Evolutionary conservation across 2,888 invertebrate species (phyloP).

Genomic region (Salticus scenicus): DNA sequence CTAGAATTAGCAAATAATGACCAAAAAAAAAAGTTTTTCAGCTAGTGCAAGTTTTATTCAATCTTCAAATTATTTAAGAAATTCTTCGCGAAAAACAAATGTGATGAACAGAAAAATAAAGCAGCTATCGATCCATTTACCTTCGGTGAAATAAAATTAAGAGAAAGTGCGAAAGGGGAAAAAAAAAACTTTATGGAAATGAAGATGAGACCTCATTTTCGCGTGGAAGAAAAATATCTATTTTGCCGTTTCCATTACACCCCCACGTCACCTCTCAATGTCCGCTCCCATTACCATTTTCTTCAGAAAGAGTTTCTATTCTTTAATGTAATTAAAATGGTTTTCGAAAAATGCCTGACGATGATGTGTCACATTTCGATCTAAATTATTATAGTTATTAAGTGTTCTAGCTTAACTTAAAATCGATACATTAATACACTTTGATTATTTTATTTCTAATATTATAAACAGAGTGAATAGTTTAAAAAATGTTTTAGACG

Average conservation of each 20-base stretch:
- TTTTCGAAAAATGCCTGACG: background rate
- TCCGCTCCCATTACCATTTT: background rate
- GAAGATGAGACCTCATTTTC: conserved; percentile 14
- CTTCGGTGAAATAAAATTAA: conserved; percentile 3
- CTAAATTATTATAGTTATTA: background rate
- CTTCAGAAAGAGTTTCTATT: background rate
- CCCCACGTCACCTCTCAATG: background rate
- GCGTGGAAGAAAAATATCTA: conserved; percentile 10
- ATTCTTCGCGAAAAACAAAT: background rate
- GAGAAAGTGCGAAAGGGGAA: background rate
- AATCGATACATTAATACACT: no score
- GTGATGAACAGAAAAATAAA: background rate
- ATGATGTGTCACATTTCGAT: background rate
- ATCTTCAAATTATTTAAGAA: background rate
- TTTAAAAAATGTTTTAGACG: no score
- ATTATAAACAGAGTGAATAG: no score
- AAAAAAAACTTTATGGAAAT: conserved; percentile 9
- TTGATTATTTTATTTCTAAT: no score
- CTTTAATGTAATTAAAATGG: conserved; percentile 12
- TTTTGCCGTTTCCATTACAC: conserved; percentile 9
- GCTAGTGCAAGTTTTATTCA: background rate
- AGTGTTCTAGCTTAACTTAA: background rate
- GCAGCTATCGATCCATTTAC: conserved; percentile 1
- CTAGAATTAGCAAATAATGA: background rate
- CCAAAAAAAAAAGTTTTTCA: background rate